Evolutionary conservation across 2,888 invertebrate species (phyloP).

Genomic region (Bhutanitis thaidina): DNA sequence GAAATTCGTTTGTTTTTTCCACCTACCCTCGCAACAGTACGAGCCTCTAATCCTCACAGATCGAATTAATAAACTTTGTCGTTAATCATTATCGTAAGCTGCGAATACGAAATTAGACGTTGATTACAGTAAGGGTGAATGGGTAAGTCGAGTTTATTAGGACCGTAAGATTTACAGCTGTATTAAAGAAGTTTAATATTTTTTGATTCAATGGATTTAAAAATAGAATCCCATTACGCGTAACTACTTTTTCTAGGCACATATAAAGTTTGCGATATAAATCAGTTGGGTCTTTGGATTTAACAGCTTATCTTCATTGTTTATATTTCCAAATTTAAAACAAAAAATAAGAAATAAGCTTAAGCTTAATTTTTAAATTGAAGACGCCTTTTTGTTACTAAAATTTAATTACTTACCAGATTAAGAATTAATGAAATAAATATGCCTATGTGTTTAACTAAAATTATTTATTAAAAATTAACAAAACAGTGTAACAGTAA

Average conservation of each 20-base stretch:
- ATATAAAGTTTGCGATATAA: no score
- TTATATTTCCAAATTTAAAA: no score
- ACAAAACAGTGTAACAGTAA: no score
- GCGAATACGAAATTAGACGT: conserved; percentile 71
- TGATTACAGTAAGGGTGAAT: conserved; percentile 68
- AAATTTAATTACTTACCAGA: no score
- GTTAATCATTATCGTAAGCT: conserved; percentile 78
- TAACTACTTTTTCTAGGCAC: conserved; percentile 6
- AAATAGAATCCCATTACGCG: conserved; percentile 14
- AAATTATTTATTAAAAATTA: no score
- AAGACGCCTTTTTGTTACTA: no score
- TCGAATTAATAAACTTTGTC: conserved; percentile 77
- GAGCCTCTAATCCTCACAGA: conserved; percentile 66
- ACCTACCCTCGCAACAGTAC: conserved; percentile 51
- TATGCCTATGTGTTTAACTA: no score
- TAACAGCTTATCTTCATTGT: no score
- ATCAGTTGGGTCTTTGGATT: no score
- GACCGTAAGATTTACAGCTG: conserved; percentile 46
- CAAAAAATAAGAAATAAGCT: no score
- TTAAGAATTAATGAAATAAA: no score
- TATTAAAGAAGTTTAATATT: conserved; percentile 41
- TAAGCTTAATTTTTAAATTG: no score
- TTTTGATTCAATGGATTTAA: conserved; percentile 29
- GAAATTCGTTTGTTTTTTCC: conserved; percentile 71
- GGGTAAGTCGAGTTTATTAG: conserved; percentile 60